phyloP scores from a whole-genome alignment of 2,113 vertebrate species.

The Gambusia holbrooki region DNA sequence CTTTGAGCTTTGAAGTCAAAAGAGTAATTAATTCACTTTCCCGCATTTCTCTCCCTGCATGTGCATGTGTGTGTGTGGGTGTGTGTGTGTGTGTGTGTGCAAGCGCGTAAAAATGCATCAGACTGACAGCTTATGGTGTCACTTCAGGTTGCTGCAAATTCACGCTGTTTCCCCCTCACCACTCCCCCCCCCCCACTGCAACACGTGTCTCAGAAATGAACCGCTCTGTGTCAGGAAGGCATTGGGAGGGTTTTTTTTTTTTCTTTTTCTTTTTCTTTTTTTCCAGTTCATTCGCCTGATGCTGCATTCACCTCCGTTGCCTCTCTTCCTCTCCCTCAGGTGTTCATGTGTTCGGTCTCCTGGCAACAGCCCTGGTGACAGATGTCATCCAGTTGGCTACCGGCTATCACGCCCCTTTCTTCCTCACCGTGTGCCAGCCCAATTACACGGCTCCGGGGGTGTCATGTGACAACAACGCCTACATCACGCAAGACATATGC shows the following conservation, averaged over 20 bases:
- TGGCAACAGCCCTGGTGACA: slow-evolving; percentile 94
- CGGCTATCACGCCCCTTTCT: slow-evolving; percentile 95
- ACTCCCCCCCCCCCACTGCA: too few species aligned
- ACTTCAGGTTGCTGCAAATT: slow-evolving; percentile 19
- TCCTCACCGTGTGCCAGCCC: slow-evolving; percentile 96
- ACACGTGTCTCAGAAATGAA: slow-evolving; percentile 34
- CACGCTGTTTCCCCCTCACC: neutral
- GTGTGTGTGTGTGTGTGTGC: neutral
- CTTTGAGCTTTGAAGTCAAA: slow-evolving; percentile 65
- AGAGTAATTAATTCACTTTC: slow-evolving; percentile 53
- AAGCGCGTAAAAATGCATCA: slow-evolving; percentile 9
- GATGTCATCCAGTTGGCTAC: slow-evolving; percentile 97
- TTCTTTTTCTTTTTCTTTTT: too few species aligned
- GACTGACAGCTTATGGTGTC: slow-evolving; percentile 10
- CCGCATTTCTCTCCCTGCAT: slow-evolving; percentile 5
- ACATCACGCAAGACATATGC: slow-evolving; percentile 95
- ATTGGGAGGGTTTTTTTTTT: slow-evolving; percentile 3
- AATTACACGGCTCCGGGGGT: slow-evolving; percentile 94
- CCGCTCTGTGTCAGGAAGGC: slow-evolving; percentile 18
- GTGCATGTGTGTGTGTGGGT: too few species aligned
- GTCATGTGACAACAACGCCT: slow-evolving; percentile 91
- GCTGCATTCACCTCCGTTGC: slow-evolving; percentile 1
- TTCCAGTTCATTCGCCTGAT: slow-evolving; percentile 39
- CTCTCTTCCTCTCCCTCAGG: slow-evolving; percentile 77
- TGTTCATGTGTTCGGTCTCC: slow-evolving; percentile 95